Base-by-base conservation (phyloP, 2,113 vertebrate species). In the Cochlearius cochlearius region DNA sequence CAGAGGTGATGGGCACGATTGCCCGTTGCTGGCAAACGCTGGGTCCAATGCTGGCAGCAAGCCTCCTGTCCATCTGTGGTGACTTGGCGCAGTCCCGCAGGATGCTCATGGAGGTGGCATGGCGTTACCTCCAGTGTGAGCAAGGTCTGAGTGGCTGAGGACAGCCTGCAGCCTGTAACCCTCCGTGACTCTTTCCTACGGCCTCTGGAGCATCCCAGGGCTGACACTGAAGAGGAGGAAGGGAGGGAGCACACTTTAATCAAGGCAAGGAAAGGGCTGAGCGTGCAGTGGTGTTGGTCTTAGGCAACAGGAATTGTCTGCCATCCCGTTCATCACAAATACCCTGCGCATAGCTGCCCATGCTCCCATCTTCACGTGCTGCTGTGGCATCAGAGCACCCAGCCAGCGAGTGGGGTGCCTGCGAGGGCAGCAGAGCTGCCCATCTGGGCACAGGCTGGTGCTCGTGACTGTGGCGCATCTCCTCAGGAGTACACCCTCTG, bases 51-150 rank as follows among this genome's bases (percentile, higher is more conserved):
- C 12, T 41, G 39, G 55, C 21, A 34, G 7, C 6, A 45, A 56
- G 18, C 17, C 4, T 50, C 6, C 7, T 20, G 12, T 68, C 58
- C 20, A 14, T 47, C 23, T 52, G 18, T 0, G 0, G 10, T 55
- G 55, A 41, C 11, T 10, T 0, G 2, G 21, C 0, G 1, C 14
- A n/a, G 12, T 43, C 27, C 8, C 10, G 8, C 1, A 2, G 18
- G 49, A 9, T 8, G 30, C 20, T 47, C 38, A 20, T 3, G 8
- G 34, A 80, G 20, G 23, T 29, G 21, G 3, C 7, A 1, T 14
- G 9, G 27, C 2, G 0, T 34, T 34, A 23, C 13, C 34, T 60
- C 27, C 47, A 78, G 10, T 0, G 1, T 23, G 7, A 68, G 11
- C 29, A 63, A 17, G 12, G 7, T 55, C 27, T 2, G 2, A 0